Conservation (phyloP, 2,113 vertebrate species). For the Oncorhynchus kisutch region DNA sequence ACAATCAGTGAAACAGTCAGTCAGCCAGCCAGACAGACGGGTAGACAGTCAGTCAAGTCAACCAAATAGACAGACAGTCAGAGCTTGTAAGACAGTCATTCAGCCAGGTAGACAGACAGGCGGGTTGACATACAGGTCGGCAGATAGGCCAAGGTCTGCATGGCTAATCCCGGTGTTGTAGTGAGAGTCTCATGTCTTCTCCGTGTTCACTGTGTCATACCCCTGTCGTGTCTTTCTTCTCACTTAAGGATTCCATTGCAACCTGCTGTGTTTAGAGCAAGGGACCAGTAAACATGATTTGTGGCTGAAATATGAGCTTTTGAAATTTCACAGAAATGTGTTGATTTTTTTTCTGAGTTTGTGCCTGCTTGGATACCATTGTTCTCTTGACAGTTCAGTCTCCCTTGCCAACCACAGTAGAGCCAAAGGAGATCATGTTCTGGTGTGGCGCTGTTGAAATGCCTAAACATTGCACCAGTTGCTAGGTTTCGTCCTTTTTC, state of each 20-base stretch:
- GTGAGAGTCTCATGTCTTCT: conserved; percentile 41
- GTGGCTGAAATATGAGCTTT: conserved; percentile 27
- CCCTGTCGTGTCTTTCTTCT: conserved; percentile 11
- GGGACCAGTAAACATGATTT: background rate
- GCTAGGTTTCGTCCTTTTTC: background rate
- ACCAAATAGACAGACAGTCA: conserved; percentile 10
- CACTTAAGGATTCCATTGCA: conserved; percentile 18
- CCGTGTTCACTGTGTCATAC: conserved; percentile 40
- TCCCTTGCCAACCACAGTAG: conserved; percentile 26
- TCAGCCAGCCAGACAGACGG: background rate
- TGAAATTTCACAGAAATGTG: conserved; percentile 33
- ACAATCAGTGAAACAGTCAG: background rate
- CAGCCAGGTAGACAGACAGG: conserved; percentile 19
- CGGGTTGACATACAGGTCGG: background rate
- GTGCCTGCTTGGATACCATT: conserved; percentile 40
- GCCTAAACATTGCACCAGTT: background rate
- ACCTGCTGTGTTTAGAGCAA: conserved; percentile 12
- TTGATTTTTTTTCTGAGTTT: conserved; percentile 32
- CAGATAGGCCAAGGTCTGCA: background rate
- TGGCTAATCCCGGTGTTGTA: conserved; percentile 1
- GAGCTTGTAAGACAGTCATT: no score
- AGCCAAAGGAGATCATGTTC: conserved; percentile 15
- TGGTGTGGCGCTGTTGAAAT: background rate
- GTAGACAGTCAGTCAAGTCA: background rate
- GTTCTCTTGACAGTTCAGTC: conserved; percentile 16